Evolutionary conservation across 2,113 vertebrate species (phyloP).

Genomic region (Gadus chalcogrammus): DNA sequence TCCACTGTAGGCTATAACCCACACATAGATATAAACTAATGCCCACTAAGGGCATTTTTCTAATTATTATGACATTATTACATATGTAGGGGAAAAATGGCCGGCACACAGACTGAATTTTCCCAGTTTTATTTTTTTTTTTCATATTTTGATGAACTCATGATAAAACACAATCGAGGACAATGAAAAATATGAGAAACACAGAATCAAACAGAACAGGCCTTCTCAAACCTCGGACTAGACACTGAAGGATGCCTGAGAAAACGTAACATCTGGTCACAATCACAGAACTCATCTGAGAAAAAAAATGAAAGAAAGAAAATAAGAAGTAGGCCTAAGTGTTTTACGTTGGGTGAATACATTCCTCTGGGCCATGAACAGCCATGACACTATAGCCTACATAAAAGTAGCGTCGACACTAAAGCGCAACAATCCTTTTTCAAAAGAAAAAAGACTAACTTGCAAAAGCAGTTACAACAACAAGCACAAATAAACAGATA

Average conservation of each 20-base stretch:
- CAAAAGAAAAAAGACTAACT: not conserved
- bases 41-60: no score
- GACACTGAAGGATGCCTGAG: not conserved
- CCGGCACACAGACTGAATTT: not conserved
- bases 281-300: slow-evolving; percentile 15
- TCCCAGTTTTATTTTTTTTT: not conserved
- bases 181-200: slow-evolving; percentile 32
- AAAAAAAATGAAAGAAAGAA: not conserved
- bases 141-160: slow-evolving; percentile 27
- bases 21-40: no score
- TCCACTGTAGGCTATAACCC: no score
- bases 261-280: slow-evolving; percentile 3
- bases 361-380: slow-evolving; percentile 27
- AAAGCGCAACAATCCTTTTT: not conserved
- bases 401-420: not conserved
- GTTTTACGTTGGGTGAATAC: slow-evolving; percentile 23
- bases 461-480: not conserved
- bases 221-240: not conserved
- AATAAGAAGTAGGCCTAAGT: slow-evolving; percentile 7
- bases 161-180: slow-evolving; percentile 40
- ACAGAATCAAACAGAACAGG: slow-evolving; percentile 14
- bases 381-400: not conserved
- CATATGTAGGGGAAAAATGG: not conserved
- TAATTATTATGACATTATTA: no score
- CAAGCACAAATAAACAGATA: not conserved